Evolutionary conservation across 1,140 invertebrate species (phyloP), one percentile per base, ranked within the genome.

Genomic region (Eufriesea mexicana): DNA sequence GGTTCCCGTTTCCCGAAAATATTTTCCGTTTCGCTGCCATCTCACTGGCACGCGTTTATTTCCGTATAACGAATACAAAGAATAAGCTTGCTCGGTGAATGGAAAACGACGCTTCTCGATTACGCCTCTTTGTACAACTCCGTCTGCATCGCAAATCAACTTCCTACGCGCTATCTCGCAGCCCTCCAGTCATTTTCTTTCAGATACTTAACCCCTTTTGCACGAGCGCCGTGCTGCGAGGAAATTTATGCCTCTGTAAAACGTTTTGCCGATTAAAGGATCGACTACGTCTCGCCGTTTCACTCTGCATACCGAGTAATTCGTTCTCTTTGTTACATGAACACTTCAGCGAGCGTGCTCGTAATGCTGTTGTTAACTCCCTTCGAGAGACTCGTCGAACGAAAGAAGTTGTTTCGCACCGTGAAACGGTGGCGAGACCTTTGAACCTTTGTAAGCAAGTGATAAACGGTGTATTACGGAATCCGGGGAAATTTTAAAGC

Each of bases 181-280:
- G 16, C 23, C 6, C 54, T 10, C 23, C 54, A 54, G 49, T 55
- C 73, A 42, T 82, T 76, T 54, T 59, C 62, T 47, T 74, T 67
- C 47, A 25, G 45, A 67, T 59, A 42, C 73, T 67, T 59, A 67
- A 82, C 61, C 54, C 57, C 57, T 57, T 67, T 67, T 76, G 25
- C 45, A 7, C 47, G 28, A 28, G 23, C 10, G 23, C 6, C 23
- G 18, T 20, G 6, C 62, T 49, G 42, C 73, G 49, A 49, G 72
- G 45, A 68, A 76, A 66, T 82, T 82, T 49, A 74, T 68, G 62
- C 51, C 51, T 23, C 54, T 67, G n/a, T 59, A 67, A 76, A 82
- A 82, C 72, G 54, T 57, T 55, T 76, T 47, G 51, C 51, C 79
- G 62, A 76, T 76, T 82, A 76, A 82, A 82, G 51, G 64, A 75